Conservation (phyloP, 2,888 invertebrate genomes). For the Smittia aterrima region DNA sequence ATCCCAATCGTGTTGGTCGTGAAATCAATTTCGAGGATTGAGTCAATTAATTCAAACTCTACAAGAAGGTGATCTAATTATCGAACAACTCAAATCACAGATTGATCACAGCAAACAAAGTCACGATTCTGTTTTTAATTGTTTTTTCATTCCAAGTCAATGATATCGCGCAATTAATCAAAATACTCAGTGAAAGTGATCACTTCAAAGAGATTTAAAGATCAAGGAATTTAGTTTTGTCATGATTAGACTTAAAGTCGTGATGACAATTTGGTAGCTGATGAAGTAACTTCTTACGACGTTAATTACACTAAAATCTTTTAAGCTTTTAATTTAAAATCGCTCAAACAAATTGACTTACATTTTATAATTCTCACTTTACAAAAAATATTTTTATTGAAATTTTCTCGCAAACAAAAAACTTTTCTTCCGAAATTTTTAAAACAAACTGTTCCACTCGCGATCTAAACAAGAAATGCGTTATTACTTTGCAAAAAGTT, state of each 20-base stretch:
- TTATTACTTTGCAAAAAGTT: neutral
- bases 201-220: neutral
- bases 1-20: neutral
- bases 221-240: neutral
- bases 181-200: neutral
- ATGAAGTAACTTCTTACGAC: too few species aligned
- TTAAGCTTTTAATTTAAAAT: neutral
- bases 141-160: neutral
- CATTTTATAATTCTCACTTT: too few species aligned
- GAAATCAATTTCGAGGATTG: neutral
- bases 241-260: too few species aligned
- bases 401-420: too few species aligned
- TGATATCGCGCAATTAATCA: neutral
- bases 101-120: neutral
- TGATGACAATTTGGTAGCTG: too few species aligned
- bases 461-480: neutral
- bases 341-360: too few species aligned
- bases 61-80: neutral
- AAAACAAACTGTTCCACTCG: neutral
- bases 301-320: too few species aligned
- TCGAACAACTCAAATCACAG: neutral
- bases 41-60: neutral
- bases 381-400: too few species aligned
- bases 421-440: too few species aligned
- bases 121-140: neutral